Conservation (phyloP, 1,140 invertebrate genomes). For the Anoplolepis gracilipes region DNA sequence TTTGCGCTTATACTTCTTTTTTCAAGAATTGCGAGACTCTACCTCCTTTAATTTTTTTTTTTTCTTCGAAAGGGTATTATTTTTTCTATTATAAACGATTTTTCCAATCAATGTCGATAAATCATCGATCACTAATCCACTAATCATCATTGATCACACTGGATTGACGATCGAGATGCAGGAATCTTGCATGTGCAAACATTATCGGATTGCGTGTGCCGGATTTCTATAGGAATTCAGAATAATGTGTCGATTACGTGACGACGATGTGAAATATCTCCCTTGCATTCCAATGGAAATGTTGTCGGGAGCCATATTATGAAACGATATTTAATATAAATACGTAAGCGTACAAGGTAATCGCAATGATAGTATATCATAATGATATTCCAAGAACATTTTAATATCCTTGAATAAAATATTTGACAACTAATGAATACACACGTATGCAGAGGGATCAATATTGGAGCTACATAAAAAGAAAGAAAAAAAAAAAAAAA, state of each 20-base stretch:
- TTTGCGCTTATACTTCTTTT: constrained; percentile 14
- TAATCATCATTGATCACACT: background rate
- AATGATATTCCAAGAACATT: background rate
- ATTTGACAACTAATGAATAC: too few species aligned
- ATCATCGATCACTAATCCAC: too few species aligned
- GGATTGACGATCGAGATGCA: background rate
- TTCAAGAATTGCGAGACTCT: constrained; percentile 8
- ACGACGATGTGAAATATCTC: constrained; percentile 37
- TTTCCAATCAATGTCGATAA: constrained; percentile 8
- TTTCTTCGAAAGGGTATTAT: constrained; percentile 8
- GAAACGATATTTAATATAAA: constrained; percentile 3
- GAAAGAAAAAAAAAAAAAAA: too few species aligned
- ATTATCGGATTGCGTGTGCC: constrained; percentile 30
- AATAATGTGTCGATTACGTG: constrained; percentile 59
- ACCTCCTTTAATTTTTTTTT: background rate
- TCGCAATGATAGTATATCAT: background rate
- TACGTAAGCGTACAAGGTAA: background rate
- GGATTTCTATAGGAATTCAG: constrained; percentile 52
- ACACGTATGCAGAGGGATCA: background rate
- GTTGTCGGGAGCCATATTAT: background rate
- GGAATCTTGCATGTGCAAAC: constrained; percentile 11
- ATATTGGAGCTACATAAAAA: constrained; percentile 6
- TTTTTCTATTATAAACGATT: background rate
- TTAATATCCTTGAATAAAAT: constrained; percentile 13
- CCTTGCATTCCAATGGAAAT: background rate